A percentile compares a stretch with the other conserved stretches of the same genome.
Evolutionary conservation across 2,113 vertebrate species (phyloP).

Genomic region (Nibea albiflora): DNA sequence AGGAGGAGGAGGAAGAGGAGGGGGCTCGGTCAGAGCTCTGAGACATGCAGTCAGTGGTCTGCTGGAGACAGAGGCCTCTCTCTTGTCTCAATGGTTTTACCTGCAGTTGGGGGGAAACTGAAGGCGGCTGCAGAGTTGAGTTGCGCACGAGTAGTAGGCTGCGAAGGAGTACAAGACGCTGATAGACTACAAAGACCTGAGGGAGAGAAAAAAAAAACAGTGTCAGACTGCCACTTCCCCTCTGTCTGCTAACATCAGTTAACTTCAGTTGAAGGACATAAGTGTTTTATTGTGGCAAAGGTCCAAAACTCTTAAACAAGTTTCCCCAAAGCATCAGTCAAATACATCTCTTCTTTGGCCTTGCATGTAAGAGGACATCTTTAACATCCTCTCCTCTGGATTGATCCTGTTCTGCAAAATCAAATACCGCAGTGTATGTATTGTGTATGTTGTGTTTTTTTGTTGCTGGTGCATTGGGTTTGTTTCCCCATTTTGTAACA

Average conservation of each 20-base stretch:
- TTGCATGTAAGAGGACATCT: not conserved
- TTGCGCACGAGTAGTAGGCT: conserved; percentile 26
- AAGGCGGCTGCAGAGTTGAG: conserved; percentile 27
- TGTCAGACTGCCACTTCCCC: conserved; percentile 51
- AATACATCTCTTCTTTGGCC: not conserved
- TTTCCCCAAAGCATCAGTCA: not conserved
- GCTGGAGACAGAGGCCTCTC: conserved; percentile 46
- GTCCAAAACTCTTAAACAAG: not conserved
- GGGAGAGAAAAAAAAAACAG: conserved; percentile 53
- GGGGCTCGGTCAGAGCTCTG: conserved; percentile 31
- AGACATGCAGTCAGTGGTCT: conserved; percentile 62
- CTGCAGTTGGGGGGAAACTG: conserved; percentile 34
- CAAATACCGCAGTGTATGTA: not conserved
- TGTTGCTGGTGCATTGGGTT: not conserved
- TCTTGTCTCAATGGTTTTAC: conserved; percentile 49
- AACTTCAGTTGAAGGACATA: not conserved
- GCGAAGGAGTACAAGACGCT: conserved; percentile 26
- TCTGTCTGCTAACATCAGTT: conserved; percentile 19
- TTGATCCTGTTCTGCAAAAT: not conserved
- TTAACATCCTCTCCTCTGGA: not conserved
- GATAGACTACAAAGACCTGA: conserved; percentile 72
- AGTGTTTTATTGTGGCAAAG: not conserved
- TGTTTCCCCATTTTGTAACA: not conserved
- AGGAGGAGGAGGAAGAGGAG: conserved; percentile 24
- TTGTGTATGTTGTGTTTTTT: not conserved